These are phyloP conservation scores for Drosophila orena DNA, from an alignment of 1,140 invertebrate species.

Conservation along the genomic window DNA sequence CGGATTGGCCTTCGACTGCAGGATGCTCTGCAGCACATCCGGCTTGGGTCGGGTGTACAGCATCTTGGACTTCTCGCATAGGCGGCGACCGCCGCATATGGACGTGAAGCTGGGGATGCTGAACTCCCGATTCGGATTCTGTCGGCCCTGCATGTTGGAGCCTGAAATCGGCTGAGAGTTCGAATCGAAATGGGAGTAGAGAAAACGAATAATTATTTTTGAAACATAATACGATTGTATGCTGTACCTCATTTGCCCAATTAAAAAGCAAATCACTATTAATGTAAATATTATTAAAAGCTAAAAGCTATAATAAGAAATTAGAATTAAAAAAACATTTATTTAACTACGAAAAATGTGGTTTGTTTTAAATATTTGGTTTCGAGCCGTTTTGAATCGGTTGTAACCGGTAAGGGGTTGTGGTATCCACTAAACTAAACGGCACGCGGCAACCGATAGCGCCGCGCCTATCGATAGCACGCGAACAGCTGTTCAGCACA, in stretches of 20 bases:
- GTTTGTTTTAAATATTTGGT: neutral
- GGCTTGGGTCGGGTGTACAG: constrained; percentile 77
- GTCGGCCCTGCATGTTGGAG: constrained; percentile 47
- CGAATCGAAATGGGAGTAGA: neutral
- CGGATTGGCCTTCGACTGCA: constrained; percentile 78
- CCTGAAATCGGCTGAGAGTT: neutral
- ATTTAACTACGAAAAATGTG: too few species aligned
- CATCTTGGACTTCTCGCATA: constrained; percentile 71
- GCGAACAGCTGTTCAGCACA: neutral
- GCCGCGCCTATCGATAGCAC: constrained; percentile 1
- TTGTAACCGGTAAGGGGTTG: neutral
- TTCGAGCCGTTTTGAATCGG: neutral
- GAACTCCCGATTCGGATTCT: constrained; percentile 60
- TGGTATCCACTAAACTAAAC: neutral
- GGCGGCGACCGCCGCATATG: constrained; percentile 53
- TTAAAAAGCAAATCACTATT: too few species aligned
- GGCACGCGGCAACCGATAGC: neutral
- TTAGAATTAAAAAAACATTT: too few species aligned
- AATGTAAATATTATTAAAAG: too few species aligned
- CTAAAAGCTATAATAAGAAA: too few species aligned
- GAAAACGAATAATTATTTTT: neutral
- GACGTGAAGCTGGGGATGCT: constrained; percentile 64
- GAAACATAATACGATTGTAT: too few species aligned
- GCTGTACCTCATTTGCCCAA: too few species aligned
- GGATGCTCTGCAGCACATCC: constrained; percentile 71